phyloP scores from a whole-genome alignment of 2,888 invertebrate genomes.

The Lepidocyrtinus sp. region DNA sequence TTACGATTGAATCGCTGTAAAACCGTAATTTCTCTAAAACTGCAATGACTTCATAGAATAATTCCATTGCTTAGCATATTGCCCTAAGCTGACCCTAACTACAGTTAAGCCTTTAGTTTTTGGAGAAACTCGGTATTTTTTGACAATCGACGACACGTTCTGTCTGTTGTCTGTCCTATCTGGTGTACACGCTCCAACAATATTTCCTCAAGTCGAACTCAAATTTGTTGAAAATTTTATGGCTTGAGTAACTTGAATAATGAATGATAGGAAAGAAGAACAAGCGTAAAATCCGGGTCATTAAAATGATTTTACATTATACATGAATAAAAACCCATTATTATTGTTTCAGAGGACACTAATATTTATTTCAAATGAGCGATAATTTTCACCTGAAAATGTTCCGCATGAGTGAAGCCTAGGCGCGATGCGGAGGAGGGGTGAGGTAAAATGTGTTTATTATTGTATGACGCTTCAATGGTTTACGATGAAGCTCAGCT shows the following conservation, averaged over 20 bases:
- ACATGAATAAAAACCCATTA: neutral
- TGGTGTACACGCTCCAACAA: too few relatives aligned
- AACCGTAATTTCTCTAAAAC: too few relatives aligned
- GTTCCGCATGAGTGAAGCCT: neutral
- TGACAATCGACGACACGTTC: too few relatives aligned
- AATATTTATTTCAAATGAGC: neutral
- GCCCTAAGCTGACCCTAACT: too few relatives aligned
- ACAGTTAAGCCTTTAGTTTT: too few relatives aligned
- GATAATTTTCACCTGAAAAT: neutral
- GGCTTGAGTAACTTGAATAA: neutral
- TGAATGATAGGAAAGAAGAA: neutral
- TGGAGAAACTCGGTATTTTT: too few relatives aligned
- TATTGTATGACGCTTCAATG: conserved; percentile 15
- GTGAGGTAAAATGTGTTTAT: conserved; percentile 4
- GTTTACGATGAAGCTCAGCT: too few relatives aligned
- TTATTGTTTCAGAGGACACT: neutral
- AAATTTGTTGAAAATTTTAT: conserved; percentile 21
- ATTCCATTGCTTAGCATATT: too few relatives aligned
- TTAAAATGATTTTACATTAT: conserved; percentile 30
- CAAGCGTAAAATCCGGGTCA: conserved; percentile 27
- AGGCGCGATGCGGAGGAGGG: neutral
- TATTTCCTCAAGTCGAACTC: neutral
- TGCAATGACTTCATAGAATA: too few relatives aligned
- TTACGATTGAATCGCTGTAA: too few relatives aligned
- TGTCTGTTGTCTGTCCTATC: too few relatives aligned